These are phyloP conservation scores for Tridacna crocea DNA, from an alignment of 2,888 invertebrate genomes.

Conservation along the genomic window DNA sequence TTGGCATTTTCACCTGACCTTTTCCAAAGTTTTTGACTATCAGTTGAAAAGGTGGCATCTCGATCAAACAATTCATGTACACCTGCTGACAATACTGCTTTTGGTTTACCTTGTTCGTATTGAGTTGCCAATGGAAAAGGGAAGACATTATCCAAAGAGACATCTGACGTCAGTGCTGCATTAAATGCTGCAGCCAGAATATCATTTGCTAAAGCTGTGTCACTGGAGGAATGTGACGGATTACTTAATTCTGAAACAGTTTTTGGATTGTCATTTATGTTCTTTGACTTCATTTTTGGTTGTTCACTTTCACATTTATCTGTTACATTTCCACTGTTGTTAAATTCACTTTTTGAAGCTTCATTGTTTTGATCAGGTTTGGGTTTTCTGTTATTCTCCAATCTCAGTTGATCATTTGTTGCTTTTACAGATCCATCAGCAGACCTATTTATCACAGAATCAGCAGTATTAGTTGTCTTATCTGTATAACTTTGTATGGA, in stretches of 20 bases:
- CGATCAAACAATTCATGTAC: neutral
- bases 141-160: conserved; percentile 48
- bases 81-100: neutral
- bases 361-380: too few species aligned
- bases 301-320: neutral
- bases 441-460: too few species aligned
- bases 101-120: neutral
- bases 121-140: conserved; percentile 23
- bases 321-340: neutral
- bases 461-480: too few species aligned
- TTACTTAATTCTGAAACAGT: neutral
- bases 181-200: conserved; percentile 57
- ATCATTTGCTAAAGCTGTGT: conserved; percentile 40
- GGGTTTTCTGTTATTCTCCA: too few species aligned
- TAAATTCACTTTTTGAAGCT: too few species aligned
- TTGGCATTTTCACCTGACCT: neutral
- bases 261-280: neutral
- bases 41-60: neutral
- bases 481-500: too few species aligned
- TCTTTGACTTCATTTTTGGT: neutral
- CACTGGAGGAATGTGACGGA: conserved; percentile 13
- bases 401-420: too few species aligned
- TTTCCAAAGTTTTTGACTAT: neutral
- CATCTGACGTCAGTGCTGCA: conserved; percentile 48
- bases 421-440: too few species aligned